Base-by-base conservation (phyloP, 2,113 vertebrate genomes). In the Odontesthes bonariensis region DNA sequence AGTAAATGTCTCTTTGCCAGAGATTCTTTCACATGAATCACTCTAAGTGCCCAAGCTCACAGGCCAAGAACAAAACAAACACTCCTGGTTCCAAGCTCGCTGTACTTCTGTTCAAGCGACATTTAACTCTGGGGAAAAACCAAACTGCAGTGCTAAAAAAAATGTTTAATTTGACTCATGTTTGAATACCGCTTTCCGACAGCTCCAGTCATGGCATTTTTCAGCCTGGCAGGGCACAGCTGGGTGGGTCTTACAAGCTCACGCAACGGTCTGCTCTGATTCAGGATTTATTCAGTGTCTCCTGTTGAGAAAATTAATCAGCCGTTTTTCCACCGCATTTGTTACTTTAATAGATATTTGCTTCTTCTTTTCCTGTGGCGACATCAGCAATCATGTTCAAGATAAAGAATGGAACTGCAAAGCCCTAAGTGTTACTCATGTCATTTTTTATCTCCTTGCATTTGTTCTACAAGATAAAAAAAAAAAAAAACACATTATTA, bases 161-260 rank as follows among this genome's bases (percentile, higher is more conserved):
- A 22, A 12, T 31, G 51, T 61, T 85, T 75, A 58, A 59, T 42
- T 73, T 63, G 64, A 63, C 54, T 53, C 27, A 0, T 81, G 64
- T 83, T 80, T 84, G 73, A 90, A 81, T 56, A 82, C 71, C 84
- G 80, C 69, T 59, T 81, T 49, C 70, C 77, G 86, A 90, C 86
- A 87, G 61, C 73, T 78, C 65, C 55, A 53, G 66, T 59, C 78
- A 22, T 65, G 78, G 72, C 75, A 74, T 88, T 89, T 27, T 90
- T 89, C 80, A 73, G 76, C 61, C 58, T 49, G 66, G 33, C 65
- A 75, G 79, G 71, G 80, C 90, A 90, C 90, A 92, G 89, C 86
- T 89, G 88, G 86, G 65, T 67, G 77, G 83, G 55, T 56, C 69
- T 70, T 19, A n/a, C 62, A 56, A 68, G 57, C 60, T 62, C 75